Percentiles rank a stretch among this genome's conserved stretches.
Evolutionary conservation across 2,888 invertebrate species (phyloP).

Genomic region (Drosophila fulvimacula): DNA sequence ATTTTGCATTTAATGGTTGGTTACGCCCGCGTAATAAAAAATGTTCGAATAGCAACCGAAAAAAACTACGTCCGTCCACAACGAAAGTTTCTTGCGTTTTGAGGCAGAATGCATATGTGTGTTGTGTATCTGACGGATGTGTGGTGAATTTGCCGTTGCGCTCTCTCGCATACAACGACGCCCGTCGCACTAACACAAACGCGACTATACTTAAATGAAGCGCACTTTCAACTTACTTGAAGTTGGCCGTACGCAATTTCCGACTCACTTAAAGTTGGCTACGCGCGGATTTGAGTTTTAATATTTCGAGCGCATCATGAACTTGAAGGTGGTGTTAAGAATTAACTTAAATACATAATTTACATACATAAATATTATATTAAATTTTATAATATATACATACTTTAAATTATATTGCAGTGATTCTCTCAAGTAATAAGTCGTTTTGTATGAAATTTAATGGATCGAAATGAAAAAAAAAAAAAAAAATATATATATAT

Average conservation of each 20-base stretch:
- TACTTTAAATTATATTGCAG: neutral
- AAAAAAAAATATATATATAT: too few relatives aligned
- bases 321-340: neutral
- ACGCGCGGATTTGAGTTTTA: conserved; percentile 32
- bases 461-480: too few relatives aligned
- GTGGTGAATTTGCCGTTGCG: conserved; percentile 58
- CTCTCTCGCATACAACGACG: conserved; percentile 45
- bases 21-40: conserved; percentile 69
- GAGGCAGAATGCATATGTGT: conserved; percentile 38
- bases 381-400: neutral
- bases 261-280: conserved; percentile 48
- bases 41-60: conserved; percentile 40
- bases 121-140: conserved; percentile 47
- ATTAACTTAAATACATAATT: neutral
- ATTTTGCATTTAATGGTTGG: conserved; percentile 59
- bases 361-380: neutral
- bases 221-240: conserved; percentile 25
- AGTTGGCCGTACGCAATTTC: conserved; percentile 41
- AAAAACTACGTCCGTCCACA: conserved; percentile 54
- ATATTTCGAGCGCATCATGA: conserved; percentile 4
- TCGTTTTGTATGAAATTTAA: too few relatives aligned
- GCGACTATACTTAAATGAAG: conserved; percentile 1
- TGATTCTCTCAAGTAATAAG: neutral
- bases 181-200: conserved; percentile 38
- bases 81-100: conserved; percentile 52